Base-by-base conservation (phyloP, 2,113 vertebrate species). In the Zosterops borbonicus region DNA sequence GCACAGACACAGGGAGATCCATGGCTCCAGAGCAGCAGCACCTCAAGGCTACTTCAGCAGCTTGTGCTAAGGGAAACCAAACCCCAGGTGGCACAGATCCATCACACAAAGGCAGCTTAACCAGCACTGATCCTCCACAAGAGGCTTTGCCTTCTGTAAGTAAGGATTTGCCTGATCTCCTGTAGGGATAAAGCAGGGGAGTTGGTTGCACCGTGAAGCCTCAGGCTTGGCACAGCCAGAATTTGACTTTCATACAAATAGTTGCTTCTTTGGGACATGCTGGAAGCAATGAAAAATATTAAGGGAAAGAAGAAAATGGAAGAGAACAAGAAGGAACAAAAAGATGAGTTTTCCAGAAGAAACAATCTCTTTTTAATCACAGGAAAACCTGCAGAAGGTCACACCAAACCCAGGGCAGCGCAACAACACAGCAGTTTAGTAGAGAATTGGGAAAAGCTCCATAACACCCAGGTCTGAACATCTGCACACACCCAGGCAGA, bases 321-420 rank as follows among this genome's bases (percentile, higher is more conserved):
- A 69, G 23, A 53, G 53, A 22, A 42, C 1, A 42, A 64, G 23
- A 92, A 71, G 64, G 44, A 64, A 82, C 13, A 10, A 77, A 59
- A 59, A 64, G 4, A 4, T 6, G n/a, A 59, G 33, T 86, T 86
- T 74, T 73, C 67, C 67, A 47, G 35, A 33, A 67, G 78, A 67
- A 84, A 37, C 0, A 64, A 47, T 13, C 20, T 18, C 8, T 46
- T 75, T 56, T 53, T 21, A 64, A 71, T 25, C 10, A 10, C 7
- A 59, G 53, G 12, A 62, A 71, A n/a, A 68, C 35, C 76, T 63
- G 47, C 31, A 44, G 87, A 85, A 87, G 70, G 47, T 79, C 83
- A 67, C 6, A 6, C 4, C 5, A 18, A 59, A 71, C 21, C 29
- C 17, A 9, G 20, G 52, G 42, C 52, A 53, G 37, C 0, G 0